These are phyloP conservation scores for Bothrops alternatus DNA, from an alignment of 2,797 vertebrate genomes.

Conservation along the genomic window DNA sequence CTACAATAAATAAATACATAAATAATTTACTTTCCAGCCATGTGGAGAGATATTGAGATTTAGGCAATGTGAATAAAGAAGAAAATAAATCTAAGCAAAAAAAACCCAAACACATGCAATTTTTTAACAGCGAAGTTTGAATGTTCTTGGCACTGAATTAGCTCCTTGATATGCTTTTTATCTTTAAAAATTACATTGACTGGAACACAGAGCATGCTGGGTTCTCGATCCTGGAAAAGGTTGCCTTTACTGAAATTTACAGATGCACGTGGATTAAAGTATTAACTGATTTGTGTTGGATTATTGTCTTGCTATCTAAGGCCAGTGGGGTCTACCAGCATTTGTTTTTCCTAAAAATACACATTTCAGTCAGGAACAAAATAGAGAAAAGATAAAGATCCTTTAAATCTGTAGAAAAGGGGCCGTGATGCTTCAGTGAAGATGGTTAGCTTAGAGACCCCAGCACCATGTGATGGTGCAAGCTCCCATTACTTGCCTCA, in stretches of 20 bases:
- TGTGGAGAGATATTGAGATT: not conserved
- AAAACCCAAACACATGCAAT: too few relatives aligned
- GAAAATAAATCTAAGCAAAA: not conserved
- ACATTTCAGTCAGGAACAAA: not conserved
- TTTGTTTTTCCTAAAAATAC: not conserved
- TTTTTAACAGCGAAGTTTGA: not conserved
- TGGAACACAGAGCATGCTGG: not conserved
- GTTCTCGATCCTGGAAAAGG: not conserved
- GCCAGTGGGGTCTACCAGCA: not conserved
- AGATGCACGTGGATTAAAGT: not conserved
- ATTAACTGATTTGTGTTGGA: not conserved
- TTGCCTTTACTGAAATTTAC: not conserved
- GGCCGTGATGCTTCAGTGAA: too few relatives aligned
- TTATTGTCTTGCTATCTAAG: not conserved
- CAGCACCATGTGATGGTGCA: too few relatives aligned
- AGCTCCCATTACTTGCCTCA: too few relatives aligned
- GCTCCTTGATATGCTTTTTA: not conserved
- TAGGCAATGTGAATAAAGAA: not conserved
- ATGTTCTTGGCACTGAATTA: not conserved
- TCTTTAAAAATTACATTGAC: not conserved
- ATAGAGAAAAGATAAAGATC: not conserved
- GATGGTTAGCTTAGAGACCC: too few relatives aligned
- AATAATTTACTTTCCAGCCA: not conserved
- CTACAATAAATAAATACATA: not conserved
- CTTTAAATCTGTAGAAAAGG: too few relatives aligned